phyloP scores from a whole-genome alignment of 2,113 vertebrate species.

The Diadophis punctatus region DNA sequence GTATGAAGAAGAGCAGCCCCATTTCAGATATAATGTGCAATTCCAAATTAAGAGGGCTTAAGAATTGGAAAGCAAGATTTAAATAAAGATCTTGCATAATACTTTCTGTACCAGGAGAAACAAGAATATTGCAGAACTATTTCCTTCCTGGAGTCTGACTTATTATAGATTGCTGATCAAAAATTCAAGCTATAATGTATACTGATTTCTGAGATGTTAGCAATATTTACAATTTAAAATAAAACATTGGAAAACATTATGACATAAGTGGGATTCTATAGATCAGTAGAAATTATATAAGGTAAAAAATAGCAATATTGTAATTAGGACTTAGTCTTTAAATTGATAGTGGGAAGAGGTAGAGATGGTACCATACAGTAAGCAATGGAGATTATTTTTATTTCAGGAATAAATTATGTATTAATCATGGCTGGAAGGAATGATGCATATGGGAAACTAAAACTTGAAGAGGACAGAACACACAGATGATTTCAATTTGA shows the following conservation, averaged over 20 bases:
- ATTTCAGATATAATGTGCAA: background rate
- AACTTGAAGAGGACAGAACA: conserved; percentile 42
- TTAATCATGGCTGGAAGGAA: conserved; percentile 61
- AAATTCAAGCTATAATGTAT: background rate
- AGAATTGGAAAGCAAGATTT: background rate
- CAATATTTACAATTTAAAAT: background rate
- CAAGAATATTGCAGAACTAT: background rate
- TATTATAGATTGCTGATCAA: background rate
- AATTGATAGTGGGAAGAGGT: conserved; percentile 39
- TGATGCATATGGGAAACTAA: conserved; percentile 54
- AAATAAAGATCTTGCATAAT: background rate
- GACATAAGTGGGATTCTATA: conserved; percentile 49
- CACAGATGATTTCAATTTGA: conserved; percentile 65
- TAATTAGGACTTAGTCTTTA: conserved; percentile 35
- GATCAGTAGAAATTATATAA: conserved; percentile 52
- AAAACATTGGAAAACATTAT: conserved; percentile 32
- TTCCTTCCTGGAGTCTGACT: background rate
- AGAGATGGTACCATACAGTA: conserved; percentile 46
- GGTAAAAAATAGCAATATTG: conserved; percentile 58
- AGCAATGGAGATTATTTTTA: conserved; percentile 57
- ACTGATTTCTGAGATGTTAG: background rate
- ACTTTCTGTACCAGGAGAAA: background rate
- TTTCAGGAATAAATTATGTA: conserved; percentile 66
- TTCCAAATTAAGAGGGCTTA: background rate
- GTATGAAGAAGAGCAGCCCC: no score